Base-by-base conservation (phyloP, 2,888 invertebrate species). In the Panzeria rudis region DNA sequence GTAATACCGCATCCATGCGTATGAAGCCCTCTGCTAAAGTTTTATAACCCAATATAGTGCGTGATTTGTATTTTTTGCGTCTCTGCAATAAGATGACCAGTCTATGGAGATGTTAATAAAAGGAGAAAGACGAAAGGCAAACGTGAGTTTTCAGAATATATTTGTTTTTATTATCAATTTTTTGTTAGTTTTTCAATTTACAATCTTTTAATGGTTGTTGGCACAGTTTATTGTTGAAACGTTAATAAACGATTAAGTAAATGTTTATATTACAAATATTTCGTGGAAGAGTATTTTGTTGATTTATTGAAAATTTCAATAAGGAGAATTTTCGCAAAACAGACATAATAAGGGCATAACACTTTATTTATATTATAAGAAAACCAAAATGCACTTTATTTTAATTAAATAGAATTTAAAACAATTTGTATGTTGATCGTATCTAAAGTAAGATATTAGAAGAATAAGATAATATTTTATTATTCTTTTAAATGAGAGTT, bases 21-120 rank as follows among this genome's bases (percentile, higher is more conserved):
- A 99, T 97, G 87, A 97, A 95, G 62, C 99, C 99, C 91, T 98
- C 97, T 29, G 99, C 99, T 44, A 99, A 94, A 0, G 99, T 99
- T 93, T 99, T 99, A 93, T 98, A 99, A 11, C 99, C 99, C 86
- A 98, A 95, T 92, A 99, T 98, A 41, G 99, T 98, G 89, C 99
- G 95, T 93, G 99, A 99, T 94, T 99, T 99, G 94, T 99, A 99
- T 90, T 98, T 96, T 93, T 99, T 99, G 87, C 99, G 95, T 88
- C 99, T 94, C 92, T 99, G 99, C 88, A 99, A 94, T 94, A 99
- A 95, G 87, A 99, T 96, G 91, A 99, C 97, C 89, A 99, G 94
- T 91, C 95, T 95, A 92, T 3, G 91, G 7, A 20, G 59, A 72
- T 15, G 25, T 38, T 59, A 38, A 71, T 25, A 23, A 3, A 75